A percentile compares a stretch with the other conserved stretches of the same genome.
These are phyloP conservation scores for Rhorus exstirpatorius DNA, from an alignment of 2,888 invertebrate species.

Conservation along the genomic window DNA sequence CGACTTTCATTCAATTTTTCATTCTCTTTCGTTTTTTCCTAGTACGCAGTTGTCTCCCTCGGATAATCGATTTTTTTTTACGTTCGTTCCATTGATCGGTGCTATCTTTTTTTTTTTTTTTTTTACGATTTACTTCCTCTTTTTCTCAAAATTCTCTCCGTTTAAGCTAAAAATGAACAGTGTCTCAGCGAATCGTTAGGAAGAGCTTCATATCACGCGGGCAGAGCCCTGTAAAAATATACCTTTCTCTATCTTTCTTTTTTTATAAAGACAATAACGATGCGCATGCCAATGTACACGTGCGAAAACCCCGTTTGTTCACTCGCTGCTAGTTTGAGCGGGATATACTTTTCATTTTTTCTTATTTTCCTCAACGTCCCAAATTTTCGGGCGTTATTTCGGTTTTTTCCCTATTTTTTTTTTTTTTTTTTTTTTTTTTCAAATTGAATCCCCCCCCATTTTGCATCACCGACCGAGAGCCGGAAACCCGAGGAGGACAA, in stretches of 20 bases:
- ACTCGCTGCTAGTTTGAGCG: slow-evolving; percentile 53
- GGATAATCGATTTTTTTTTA: slow-evolving; percentile 45
- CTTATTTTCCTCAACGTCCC: no score
- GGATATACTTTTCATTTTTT: no score
- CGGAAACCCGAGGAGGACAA: no score
- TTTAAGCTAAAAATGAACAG: slow-evolving; percentile 80
- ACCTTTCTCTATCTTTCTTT: slow-evolving; percentile 77
- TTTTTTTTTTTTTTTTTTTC: no score
- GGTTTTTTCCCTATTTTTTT: no score
- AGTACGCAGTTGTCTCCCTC: slow-evolving; percentile 25
- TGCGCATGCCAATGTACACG: slow-evolving; percentile 49
- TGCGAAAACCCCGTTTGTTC: slow-evolving; percentile 36
- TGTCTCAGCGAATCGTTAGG: slow-evolving; percentile 82
- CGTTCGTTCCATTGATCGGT: slow-evolving; percentile 39
- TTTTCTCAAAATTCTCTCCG: slow-evolving; percentile 5
- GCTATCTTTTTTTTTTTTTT: slow-evolving; percentile 28
- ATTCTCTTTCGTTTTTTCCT: slow-evolving; percentile 1
- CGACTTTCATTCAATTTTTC: no score
- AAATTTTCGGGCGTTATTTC: no score
- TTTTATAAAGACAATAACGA: slow-evolving; percentile 68
- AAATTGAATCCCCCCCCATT: no score
- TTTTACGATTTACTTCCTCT: slow-evolving; percentile 26
- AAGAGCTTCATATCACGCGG: slow-evolving; percentile 85
- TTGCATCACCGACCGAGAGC: no score
- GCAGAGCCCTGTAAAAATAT: slow-evolving; percentile 85